Percentiles rank a stretch among this genome's conserved stretches.
Evolutionary conservation across 2,797 vertebrate genomes (phyloP).

Genomic region (Clarias laeviceps): DNA sequence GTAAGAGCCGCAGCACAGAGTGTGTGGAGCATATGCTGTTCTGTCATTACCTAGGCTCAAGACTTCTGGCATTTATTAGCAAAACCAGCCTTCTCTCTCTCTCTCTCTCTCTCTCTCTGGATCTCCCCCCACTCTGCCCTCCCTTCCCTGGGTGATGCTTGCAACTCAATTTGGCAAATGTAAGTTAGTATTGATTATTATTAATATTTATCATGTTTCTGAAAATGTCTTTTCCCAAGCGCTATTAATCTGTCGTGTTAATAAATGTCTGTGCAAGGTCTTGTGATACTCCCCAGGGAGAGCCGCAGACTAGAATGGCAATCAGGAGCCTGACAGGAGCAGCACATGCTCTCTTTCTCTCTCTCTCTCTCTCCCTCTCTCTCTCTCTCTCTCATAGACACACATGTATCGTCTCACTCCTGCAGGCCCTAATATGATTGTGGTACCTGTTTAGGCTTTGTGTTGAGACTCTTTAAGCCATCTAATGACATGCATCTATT

Average conservation of each 20-base stretch:
- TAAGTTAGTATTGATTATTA: conserved; percentile 90
- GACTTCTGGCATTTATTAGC: conserved; percentile 57
- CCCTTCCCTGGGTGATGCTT: conserved; percentile 72
- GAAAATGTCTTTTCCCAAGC: conserved; percentile 78
- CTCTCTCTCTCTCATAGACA: conserved; percentile 12
- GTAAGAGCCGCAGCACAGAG: conserved; percentile 36
- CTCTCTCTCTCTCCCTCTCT: conserved; percentile 35
- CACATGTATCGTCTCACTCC: conserved; percentile 49
- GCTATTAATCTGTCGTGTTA: conserved; percentile 91
- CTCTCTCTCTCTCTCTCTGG: conserved; percentile 21
- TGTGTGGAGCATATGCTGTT: conserved; percentile 50
- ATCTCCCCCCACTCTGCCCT: neutral
- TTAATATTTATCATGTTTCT: conserved; percentile 91
- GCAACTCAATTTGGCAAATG: conserved; percentile 78
- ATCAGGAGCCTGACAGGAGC: conserved; percentile 68
- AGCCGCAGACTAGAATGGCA: conserved; percentile 73
- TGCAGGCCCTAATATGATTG: conserved; percentile 51
- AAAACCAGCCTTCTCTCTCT: conserved; percentile 32
- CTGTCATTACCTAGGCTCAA: conserved; percentile 49
- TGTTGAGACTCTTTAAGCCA: conserved; percentile 48
- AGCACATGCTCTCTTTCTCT: conserved; percentile 55
- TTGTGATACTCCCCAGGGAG: conserved; percentile 68
- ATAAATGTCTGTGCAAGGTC: conserved; percentile 80
- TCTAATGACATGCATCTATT: conserved; percentile 55
- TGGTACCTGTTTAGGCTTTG: conserved; percentile 56